A percentile compares a stretch with the other conserved stretches of the same genome.
Conservation (phyloP, 2,888 invertebrate species). For the Melanostoma scalare region DNA sequence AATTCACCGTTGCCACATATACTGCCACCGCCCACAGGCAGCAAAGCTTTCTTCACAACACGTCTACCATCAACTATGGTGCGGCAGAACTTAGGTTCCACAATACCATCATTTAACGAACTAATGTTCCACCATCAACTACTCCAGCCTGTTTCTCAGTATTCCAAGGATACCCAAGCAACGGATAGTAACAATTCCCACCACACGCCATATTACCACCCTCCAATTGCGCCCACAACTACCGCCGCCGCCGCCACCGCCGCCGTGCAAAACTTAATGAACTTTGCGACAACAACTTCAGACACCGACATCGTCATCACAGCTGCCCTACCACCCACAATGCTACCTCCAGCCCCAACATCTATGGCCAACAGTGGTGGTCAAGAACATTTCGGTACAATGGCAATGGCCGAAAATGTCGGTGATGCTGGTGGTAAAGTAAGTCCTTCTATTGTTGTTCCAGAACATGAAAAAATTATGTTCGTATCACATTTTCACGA, state of each 20-base stretch:
- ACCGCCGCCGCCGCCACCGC: constrained; percentile 7
- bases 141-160: constrained; percentile 49
- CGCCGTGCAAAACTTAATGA: constrained; percentile 67
- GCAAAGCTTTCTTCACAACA: constrained; percentile 59
- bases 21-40: constrained; percentile 25
- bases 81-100: constrained; percentile 68
- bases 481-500: constrained; percentile 81
- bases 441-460: constrained; percentile 55
- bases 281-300: constrained; percentile 58
- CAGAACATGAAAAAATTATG: constrained; percentile 77
- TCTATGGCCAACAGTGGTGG: constrained; percentile 70
- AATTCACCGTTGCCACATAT: constrained; percentile 70
- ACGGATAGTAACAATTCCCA: constrained; percentile 50
- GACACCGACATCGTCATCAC: constrained; percentile 27
- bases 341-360: constrained; percentile 61
- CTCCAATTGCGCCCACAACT: constrained; percentile 36
- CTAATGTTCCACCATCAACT: constrained; percentile 71
- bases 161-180: constrained; percentile 40
- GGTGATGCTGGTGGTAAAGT: constrained; percentile 35
- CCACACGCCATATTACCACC: constrained; percentile 52
- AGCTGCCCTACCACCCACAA: constrained; percentile 57
- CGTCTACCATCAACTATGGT: constrained; percentile 46
- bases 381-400: constrained; percentile 70
- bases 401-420: constrained; percentile 64
- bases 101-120: constrained; percentile 65